These are phyloP conservation scores for Actinia equina DNA, from an alignment of 64 coral and sea anemone genomes.

Conservation along the genomic window DNA sequence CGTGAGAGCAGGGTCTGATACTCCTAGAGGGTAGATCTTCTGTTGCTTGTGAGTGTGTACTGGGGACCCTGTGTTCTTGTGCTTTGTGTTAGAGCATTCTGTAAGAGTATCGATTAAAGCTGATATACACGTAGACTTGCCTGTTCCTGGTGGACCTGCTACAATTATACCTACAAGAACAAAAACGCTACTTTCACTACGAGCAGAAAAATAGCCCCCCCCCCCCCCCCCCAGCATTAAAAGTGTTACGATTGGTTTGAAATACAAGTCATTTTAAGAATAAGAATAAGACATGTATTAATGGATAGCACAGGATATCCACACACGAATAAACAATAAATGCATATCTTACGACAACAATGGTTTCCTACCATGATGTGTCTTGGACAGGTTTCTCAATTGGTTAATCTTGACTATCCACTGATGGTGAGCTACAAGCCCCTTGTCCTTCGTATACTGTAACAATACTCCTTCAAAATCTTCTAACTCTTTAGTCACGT, in stretches of 20 bases:
- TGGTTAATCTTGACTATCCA: conserved; percentile 94
- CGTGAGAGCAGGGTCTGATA: conserved; percentile 86
- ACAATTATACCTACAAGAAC: conserved; percentile 71
- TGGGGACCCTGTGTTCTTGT: conserved; percentile 88
- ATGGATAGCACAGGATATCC: no score
- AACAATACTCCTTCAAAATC: conserved; percentile 82
- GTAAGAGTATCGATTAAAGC: conserved; percentile 78
- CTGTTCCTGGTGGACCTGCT: conserved; percentile 73
- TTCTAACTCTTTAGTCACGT: conserved; percentile 79
- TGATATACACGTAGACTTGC: conserved; percentile 89
- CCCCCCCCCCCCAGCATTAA: background rate
- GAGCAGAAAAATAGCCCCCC: background rate
- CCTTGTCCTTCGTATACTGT: conserved; percentile 75
- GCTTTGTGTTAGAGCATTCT: conserved; percentile 75
- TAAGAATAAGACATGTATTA: no score
- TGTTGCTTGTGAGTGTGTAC: conserved; percentile 91
- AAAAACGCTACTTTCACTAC: background rate
- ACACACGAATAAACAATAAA: no score
- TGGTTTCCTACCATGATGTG: conserved; percentile 57
- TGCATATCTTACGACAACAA: no score
- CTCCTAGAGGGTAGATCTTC: conserved; percentile 75
- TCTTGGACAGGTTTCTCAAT: conserved; percentile 75
- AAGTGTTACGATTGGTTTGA: background rate
- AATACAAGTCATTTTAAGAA: no score
- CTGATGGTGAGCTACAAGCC: conserved; percentile 65